Base-by-base conservation (phyloP, 1,140 invertebrate genomes). In the Metaphire vulgaris region DNA sequence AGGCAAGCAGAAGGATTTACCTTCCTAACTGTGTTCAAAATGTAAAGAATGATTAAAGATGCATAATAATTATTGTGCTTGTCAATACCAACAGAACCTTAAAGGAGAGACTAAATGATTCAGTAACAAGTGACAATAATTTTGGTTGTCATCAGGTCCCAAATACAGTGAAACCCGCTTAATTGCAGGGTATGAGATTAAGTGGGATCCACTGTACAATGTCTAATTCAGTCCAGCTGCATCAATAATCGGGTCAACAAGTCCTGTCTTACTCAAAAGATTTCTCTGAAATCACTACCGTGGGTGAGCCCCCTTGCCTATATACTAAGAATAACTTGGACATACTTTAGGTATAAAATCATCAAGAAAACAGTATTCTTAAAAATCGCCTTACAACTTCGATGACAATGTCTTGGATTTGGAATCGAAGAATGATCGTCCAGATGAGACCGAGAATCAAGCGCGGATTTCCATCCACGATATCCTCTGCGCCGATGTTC, bases 401-500 rank as follows among this genome's bases (percentile, higher is more conserved):
- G 82, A 98, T 97, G 88, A 97, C 95, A 83, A 99, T 99, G 89
- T 98, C 96, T 87, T 99, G 96, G 68, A 87, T 87, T 89, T 97
- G 95, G 88, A 97, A 97, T 33, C 96, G 89, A 74, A 98, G 88
- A 87, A 98, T 98, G 80, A 98, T 97, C 29, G 95, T 98, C 97
- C 97, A 99, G 79, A 99, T 98, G 15, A 99, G 89, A 82, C 97
- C 97, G 66, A 99, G 90, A 83, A 99, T 99, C 64, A 99, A 89
- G 72, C 95, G 89, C 14, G 88, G 88, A 88, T 98, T 99, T 64
- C 97, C 95, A 87, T 99, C 97, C 31, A 99, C 95, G 81, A 99
- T 99, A 86, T 99, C 97, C 87, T 99, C 96, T 34, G 97, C 96
- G 80, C 97, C 97, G 83, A 99, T 99, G 85, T 96, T 98, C 88